Percentiles rank a stretch among this genome's conserved stretches.
Evolutionary conservation across 2,888 invertebrate species (phyloP).

Genomic region (Nephrotoma appendiculata): DNA sequence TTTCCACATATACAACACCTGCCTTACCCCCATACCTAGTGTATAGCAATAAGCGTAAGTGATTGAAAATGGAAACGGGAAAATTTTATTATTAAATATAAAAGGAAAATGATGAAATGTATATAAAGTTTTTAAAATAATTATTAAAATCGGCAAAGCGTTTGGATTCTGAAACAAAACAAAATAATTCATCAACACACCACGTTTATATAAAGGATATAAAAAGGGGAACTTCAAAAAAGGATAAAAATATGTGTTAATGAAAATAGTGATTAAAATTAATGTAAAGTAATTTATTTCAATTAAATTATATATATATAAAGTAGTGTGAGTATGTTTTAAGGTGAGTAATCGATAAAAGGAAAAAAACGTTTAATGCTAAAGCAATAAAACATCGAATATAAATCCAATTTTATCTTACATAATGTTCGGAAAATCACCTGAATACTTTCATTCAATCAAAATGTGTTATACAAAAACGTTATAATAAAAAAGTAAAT

Average conservation of each 20-base stretch:
- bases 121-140: background rate
- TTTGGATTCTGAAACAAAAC: slow-evolving; percentile 88
- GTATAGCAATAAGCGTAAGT: background rate
- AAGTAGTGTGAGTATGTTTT: background rate
- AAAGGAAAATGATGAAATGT: background rate
- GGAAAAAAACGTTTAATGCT: background rate
- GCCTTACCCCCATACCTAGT: background rate
- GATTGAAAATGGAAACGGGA: background rate
- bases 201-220: background rate
- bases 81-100: background rate
- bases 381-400: background rate
- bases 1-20: background rate
- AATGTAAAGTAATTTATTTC: background rate
- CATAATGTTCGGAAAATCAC: background rate
- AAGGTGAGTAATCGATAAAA: background rate
- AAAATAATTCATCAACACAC: slow-evolving; percentile 19
- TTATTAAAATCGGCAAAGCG: slow-evolving; percentile 65
- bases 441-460: background rate
- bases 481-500: background rate
- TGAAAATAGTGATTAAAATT: background rate
- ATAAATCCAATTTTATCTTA: background rate
- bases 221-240: background rate
- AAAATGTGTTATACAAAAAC: background rate
- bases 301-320: background rate
- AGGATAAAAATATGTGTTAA: background rate